Evolutionary conservation across 2,888 invertebrate species (phyloP).

Genomic region (Sisyra nigra): DNA sequence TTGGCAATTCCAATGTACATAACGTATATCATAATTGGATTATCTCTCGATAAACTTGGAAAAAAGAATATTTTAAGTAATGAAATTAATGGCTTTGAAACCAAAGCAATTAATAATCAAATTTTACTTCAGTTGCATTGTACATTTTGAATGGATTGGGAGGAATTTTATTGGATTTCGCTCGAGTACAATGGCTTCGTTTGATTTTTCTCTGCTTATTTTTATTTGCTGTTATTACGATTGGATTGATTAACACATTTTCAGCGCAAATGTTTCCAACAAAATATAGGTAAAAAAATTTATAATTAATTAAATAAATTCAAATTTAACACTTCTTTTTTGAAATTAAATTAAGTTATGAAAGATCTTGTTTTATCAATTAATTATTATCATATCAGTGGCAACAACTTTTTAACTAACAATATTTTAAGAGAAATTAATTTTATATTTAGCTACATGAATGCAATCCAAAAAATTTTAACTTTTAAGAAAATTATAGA

Average conservation of each 20-base stretch:
- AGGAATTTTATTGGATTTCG: constrained; percentile 21
- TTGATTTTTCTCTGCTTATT: constrained; percentile 22
- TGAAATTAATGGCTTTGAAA: constrained; percentile 5
- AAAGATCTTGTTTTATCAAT: too few species aligned
- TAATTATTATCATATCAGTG: too few species aligned
- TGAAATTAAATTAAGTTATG: too few species aligned
- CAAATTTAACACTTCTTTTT: too few species aligned
- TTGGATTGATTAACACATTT: constrained; percentile 24
- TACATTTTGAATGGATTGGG: constrained; percentile 18
- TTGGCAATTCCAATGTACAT: constrained; percentile 20
- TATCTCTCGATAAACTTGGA: constrained; percentile 31
- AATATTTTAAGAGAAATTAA: too few species aligned
- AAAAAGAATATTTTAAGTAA: constrained; percentile 39
- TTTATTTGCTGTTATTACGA: constrained; percentile 20
- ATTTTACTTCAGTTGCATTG: constrained; percentile 12
- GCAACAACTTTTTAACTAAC: too few species aligned
- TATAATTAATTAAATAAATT: too few species aligned
- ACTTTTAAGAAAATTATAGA: too few species aligned
- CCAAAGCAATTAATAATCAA: too few species aligned
- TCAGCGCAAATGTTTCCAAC: constrained; percentile 27
- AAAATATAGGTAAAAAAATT: constrained; percentile 13
- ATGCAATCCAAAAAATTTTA: too few species aligned
- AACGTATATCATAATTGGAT: constrained; percentile 22
- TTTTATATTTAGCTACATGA: too few species aligned
- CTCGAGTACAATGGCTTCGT: constrained; percentile 11